These are phyloP conservation scores for Desoria tigrina DNA, from an alignment of 2,888 invertebrate species.

Conservation along the genomic window DNA sequence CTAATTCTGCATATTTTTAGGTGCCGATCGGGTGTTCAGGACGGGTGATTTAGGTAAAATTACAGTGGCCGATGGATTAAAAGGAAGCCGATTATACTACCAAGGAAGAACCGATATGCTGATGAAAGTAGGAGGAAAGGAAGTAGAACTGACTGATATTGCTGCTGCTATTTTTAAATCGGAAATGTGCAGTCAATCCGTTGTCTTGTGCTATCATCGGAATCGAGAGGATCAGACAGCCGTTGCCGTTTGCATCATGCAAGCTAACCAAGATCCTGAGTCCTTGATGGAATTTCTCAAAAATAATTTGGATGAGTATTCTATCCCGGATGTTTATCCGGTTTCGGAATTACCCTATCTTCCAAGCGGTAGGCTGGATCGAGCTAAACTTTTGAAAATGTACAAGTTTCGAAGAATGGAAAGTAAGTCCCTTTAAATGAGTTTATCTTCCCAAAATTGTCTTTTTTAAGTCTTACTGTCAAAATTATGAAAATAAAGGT, in stretches of 20 bases:
- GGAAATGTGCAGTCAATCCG: constrained; percentile 25
- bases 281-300: constrained; percentile 14
- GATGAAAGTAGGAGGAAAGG: constrained; percentile 32
- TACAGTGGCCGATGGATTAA: constrained; percentile 10
- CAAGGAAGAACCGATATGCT: constrained; percentile 42
- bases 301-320: constrained; percentile 2
- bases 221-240: constrained; percentile 31
- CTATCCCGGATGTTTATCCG: constrained; percentile 27
- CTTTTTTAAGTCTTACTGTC: no score
- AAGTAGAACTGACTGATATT: constrained; percentile 37
- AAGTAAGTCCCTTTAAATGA: no score
- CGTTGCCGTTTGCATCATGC: constrained; percentile 31
- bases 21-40: constrained; percentile 10
- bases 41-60: constrained; percentile 39
- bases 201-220: constrained; percentile 32
- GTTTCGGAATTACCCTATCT: constrained; percentile 32
- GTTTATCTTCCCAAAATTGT: no score
- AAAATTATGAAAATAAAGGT: no score
- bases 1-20: no score
- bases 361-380: constrained; percentile 35
- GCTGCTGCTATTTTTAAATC: constrained; percentile 28
- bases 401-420: no score
- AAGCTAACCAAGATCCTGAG: constrained; percentile 6
- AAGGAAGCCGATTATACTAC: constrained; percentile 24
- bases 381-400: constrained; percentile 32